Percentiles rank a stretch among this genome's conserved stretches.
Conservation (phyloP, 1,140 invertebrate species). For the Parapsyche elsis region DNA sequence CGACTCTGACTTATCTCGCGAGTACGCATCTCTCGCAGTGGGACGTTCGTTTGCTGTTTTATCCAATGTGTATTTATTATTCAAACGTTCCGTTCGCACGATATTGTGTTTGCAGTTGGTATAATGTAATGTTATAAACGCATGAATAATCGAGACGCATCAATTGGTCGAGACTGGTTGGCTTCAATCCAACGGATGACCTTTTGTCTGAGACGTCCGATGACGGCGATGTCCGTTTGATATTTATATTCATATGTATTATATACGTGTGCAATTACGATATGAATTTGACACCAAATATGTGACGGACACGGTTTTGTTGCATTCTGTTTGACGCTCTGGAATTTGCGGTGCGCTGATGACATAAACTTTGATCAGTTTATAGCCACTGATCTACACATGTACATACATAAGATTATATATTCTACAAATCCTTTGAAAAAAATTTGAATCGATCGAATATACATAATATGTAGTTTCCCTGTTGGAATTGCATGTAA, state of each 20-base stretch:
- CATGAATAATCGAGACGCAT: slow-evolving; percentile 15
- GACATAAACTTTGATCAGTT: too few species aligned
- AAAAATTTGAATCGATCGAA: too few species aligned
- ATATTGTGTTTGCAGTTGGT: too few species aligned
- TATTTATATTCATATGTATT: slow-evolving; percentile 26
- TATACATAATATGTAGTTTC: too few species aligned
- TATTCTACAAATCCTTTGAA: too few species aligned
- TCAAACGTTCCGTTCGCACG: too few species aligned
- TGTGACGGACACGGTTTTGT: slow-evolving; percentile 27
- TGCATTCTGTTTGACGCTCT: background rate
- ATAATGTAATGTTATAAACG: background rate
- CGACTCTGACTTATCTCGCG: slow-evolving; percentile 10
- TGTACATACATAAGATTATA: too few species aligned
- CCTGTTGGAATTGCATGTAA: too few species aligned
- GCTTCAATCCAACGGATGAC: slow-evolving; percentile 43
- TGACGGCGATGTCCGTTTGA: slow-evolving; percentile 41
- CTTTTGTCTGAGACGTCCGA: slow-evolving; percentile 44
- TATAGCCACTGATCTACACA: too few species aligned
- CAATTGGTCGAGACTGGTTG: slow-evolving; percentile 17
- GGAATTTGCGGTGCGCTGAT: background rate
- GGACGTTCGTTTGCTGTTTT: too few species aligned
- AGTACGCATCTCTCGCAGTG: background rate
- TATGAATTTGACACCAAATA: slow-evolving; percentile 44
- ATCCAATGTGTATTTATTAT: too few species aligned
- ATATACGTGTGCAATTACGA: slow-evolving; percentile 25